These are phyloP conservation scores for Hippoglossus hippoglossus DNA, from an alignment of 2,797 vertebrate species.

Conservation along the genomic window DNA sequence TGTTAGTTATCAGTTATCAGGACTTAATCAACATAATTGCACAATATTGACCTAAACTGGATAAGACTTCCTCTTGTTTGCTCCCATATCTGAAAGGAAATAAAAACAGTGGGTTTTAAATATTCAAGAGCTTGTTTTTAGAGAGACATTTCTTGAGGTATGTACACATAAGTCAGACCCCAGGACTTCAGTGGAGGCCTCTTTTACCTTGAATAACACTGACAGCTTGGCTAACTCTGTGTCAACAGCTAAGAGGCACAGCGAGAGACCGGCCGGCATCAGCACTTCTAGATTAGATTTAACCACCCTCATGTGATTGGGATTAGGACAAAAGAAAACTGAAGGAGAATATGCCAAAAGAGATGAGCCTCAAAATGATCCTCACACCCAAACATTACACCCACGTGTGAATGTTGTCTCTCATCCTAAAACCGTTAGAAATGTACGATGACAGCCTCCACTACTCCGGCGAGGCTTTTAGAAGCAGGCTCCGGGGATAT, in stretches of 20 bases:
- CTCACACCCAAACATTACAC: slow-evolving; percentile 1
- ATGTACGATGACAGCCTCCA: not conserved
- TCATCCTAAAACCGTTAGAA: not conserved
- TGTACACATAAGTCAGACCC: not conserved
- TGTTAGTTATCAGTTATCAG: slow-evolving; percentile 9
- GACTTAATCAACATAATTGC: slow-evolving; percentile 24
- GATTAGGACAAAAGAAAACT: not conserved
- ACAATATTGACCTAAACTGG: not conserved
- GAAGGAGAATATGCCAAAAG: not conserved
- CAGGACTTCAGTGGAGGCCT: not conserved
- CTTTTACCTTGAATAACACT: slow-evolving; percentile 18
- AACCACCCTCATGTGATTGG: slow-evolving; percentile 3
- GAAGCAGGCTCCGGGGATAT: not conserved
- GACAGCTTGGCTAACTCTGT: slow-evolving; percentile 5
- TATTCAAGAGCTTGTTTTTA: slow-evolving; percentile 25
- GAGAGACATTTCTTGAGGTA: slow-evolving; percentile 25
- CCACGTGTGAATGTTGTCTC: not conserved
- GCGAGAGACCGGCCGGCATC: slow-evolving; percentile 2
- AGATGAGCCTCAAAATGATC: not conserved
- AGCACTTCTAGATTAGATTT: not conserved
- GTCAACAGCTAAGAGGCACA: slow-evolving; percentile 15
- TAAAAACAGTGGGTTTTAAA: slow-evolving; percentile 16
- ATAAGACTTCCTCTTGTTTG: slow-evolving; percentile 1
- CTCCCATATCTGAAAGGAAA: slow-evolving; percentile 19
- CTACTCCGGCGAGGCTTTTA: not conserved